Evolutionary conservation across 2,113 vertebrate species (phyloP).

Genomic region (Corydoras sp.): DNA sequence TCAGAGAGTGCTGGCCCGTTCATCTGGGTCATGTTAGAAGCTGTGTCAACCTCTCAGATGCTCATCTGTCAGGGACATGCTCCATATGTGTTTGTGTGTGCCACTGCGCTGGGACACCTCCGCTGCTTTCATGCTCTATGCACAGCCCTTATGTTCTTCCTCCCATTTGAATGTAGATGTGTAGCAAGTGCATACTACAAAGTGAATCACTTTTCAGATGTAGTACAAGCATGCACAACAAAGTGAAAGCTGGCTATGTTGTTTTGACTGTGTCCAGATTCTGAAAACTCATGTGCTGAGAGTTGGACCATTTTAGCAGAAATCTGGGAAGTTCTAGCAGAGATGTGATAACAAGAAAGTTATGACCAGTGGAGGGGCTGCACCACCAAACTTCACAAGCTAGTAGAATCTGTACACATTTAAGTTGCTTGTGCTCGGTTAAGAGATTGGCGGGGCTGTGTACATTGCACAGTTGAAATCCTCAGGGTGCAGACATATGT

Average conservation of each 20-base stretch:
- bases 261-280: too few species aligned
- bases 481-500: too few species aligned
- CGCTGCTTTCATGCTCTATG: conserved; percentile 11
- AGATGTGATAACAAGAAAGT: too few species aligned
- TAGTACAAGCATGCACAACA: conserved; percentile 37
- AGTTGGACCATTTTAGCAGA: too few species aligned
- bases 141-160: conserved; percentile 36
- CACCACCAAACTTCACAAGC: too few species aligned
- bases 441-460: too few species aligned
- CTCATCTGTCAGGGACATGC: conserved; percentile 31
- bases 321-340: background rate
- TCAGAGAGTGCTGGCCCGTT: conserved; percentile 28
- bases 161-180: conserved; percentile 34
- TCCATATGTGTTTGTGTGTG: conserved; percentile 32
- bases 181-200: conserved; percentile 32
- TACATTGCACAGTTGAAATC: too few species aligned
- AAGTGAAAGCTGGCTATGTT: conserved; percentile 31
- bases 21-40: conserved; percentile 47
- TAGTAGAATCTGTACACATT: too few species aligned
- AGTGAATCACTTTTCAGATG: conserved; percentile 34
- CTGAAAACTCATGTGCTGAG: background rate
- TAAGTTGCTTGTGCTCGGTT: too few species aligned
- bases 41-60: conserved; percentile 37
- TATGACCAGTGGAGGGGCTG: too few species aligned
- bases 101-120: conserved; percentile 26